Conservation (phyloP, 2,888 invertebrate genomes). For the Xylocampa areola region DNA sequence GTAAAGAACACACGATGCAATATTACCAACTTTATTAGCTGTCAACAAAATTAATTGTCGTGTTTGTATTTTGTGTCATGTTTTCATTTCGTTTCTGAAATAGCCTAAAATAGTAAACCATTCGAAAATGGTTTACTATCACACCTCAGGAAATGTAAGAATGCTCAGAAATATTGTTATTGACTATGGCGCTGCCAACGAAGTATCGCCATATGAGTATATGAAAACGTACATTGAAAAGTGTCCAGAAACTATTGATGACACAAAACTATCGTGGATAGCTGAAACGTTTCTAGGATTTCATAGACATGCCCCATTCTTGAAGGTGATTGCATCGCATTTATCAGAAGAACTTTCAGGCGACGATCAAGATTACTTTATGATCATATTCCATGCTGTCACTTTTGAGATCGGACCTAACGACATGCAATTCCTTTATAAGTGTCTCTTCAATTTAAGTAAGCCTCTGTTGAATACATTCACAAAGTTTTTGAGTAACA, state of each 20-base stretch:
- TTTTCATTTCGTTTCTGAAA: constrained; percentile 66
- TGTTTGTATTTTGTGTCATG: constrained; percentile 66
- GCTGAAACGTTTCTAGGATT: constrained; percentile 79
- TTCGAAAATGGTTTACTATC: constrained; percentile 81
- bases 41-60: constrained; percentile 70
- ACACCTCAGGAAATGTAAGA: constrained; percentile 82
- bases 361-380: constrained; percentile 78
- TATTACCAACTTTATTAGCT: constrained; percentile 14
- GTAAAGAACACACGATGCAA: constrained; percentile 4
- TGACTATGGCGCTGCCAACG: constrained; percentile 70
- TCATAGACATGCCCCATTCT: constrained; percentile 75
- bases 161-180: constrained; percentile 75
- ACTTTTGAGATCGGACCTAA: constrained; percentile 76
- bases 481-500: constrained; percentile 80
- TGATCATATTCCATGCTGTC: constrained; percentile 76
- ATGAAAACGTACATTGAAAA: constrained; percentile 80
- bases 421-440: constrained; percentile 75
- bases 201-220: constrained; percentile 79
- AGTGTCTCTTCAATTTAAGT: constrained; percentile 82
- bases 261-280: constrained; percentile 80
- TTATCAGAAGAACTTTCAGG: constrained; percentile 72
- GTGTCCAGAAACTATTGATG: constrained; percentile 75
- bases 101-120: constrained; percentile 47
- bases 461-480: constrained; percentile 76
- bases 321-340: constrained; percentile 69